phyloP scores from a whole-genome alignment of 1,140 invertebrate species.

The Cydia amplana region DNA sequence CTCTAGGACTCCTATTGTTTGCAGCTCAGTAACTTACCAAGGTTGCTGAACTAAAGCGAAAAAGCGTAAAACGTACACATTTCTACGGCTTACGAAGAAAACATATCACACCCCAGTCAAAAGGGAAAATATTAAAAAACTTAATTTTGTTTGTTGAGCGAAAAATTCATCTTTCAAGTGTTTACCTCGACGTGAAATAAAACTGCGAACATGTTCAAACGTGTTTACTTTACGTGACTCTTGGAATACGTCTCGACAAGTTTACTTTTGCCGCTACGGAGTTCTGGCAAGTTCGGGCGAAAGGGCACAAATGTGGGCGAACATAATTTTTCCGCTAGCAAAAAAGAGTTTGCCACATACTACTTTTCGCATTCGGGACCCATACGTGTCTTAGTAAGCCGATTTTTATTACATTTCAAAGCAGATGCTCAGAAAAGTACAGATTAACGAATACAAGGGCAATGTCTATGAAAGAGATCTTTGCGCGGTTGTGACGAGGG shows the following conservation, averaged over 20 bases:
- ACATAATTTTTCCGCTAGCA: slow-evolving; percentile 30
- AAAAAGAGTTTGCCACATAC: slow-evolving; percentile 37
- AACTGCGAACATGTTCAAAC: slow-evolving; percentile 52
- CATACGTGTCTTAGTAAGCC: slow-evolving; percentile 56
- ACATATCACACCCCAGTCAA: slow-evolving; percentile 37
- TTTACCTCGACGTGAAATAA: slow-evolving; percentile 55
- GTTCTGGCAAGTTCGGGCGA: slow-evolving; percentile 10
- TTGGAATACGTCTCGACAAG: slow-evolving; percentile 44
- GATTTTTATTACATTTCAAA: slow-evolving; percentile 66
- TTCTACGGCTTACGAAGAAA: slow-evolving; percentile 36
- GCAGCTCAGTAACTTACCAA: background rate
- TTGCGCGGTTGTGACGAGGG: slow-evolving; percentile 14
- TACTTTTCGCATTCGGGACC: slow-evolving; percentile 47
- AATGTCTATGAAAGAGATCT: slow-evolving; percentile 38
- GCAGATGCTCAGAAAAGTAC: slow-evolving; percentile 50
- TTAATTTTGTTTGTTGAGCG: slow-evolving; percentile 51
- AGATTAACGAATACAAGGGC: slow-evolving; percentile 51
- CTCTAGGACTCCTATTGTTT: too few species aligned
- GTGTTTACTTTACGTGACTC: slow-evolving; percentile 48
- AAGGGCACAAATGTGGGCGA: slow-evolving; percentile 22
- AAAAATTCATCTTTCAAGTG: slow-evolving; percentile 55
- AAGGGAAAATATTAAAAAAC: slow-evolving; percentile 50
- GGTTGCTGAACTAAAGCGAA: background rate
- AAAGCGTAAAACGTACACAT: background rate
- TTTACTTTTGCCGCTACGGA: slow-evolving; percentile 41